phyloP scores from a whole-genome alignment of 1,140 invertebrate genomes.

The Heliothis virescens region DNA sequence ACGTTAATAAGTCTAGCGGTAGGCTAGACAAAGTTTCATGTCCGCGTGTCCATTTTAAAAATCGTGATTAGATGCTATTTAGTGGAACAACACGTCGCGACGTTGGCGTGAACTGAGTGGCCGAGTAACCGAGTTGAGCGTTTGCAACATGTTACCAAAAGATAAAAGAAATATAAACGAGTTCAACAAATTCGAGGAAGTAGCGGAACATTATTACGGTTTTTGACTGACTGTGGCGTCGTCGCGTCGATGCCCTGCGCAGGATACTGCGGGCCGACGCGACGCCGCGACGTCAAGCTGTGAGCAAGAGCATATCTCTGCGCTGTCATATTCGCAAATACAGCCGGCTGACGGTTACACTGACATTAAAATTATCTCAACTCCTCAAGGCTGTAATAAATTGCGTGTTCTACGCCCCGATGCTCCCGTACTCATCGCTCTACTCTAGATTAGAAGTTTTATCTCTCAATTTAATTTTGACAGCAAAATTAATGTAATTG shows the following conservation, averaged over 20 bases:
- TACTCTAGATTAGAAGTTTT: slow-evolving; percentile 1
- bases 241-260: neutral
- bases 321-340: slow-evolving; percentile 5
- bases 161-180: slow-evolving; percentile 61
- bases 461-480: slow-evolving; percentile 10
- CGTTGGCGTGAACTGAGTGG: slow-evolving; percentile 44
- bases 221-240: slow-evolving; percentile 53
- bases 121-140: slow-evolving; percentile 59
- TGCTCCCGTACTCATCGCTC: neutral
- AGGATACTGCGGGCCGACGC: neutral
- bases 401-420: slow-evolving; percentile 12
- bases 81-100: slow-evolving; percentile 10
- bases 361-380: slow-evolving; percentile 14
- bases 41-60: slow-evolving; percentile 21
- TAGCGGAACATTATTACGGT: slow-evolving; percentile 62
- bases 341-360: neutral
- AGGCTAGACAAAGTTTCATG: neutral
- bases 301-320: slow-evolving; percentile 2
- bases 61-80: slow-evolving; percentile 32
- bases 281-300: neutral
- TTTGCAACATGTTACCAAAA: slow-evolving; percentile 55
- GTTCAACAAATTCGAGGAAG: slow-evolving; percentile 61
- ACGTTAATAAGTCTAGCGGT: slow-evolving; percentile 19
- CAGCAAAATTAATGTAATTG: neutral
- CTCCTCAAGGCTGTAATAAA: slow-evolving; percentile 17